phyloP scores from a whole-genome alignment of 2,113 vertebrate species.

The Brachyhypopomus gauderio region DNA sequence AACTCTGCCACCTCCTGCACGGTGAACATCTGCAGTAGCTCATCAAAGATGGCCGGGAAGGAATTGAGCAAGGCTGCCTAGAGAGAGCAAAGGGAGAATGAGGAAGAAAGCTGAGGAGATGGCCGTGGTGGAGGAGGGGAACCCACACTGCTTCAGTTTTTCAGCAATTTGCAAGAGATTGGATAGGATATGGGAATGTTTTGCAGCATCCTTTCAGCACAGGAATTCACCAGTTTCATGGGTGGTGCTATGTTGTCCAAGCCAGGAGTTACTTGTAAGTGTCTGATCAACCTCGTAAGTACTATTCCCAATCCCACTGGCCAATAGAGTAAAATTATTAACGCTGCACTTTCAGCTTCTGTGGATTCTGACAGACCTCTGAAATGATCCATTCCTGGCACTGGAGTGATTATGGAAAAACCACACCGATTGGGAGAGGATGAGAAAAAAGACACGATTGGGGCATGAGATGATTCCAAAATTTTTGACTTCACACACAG shows the following conservation, averaged over 20 bases:
- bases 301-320: background rate
- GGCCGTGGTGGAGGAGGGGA: background rate
- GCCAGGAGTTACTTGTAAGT: too few relatives aligned
- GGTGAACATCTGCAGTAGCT: constrained; percentile 97
- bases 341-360: constrained; percentile 14
- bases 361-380: constrained; percentile 20
- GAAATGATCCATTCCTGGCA: constrained; percentile 28
- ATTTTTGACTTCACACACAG: constrained; percentile 22
- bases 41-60: constrained; percentile 95
- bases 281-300: background rate
- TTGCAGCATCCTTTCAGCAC: background rate
- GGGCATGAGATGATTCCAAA: constrained; percentile 34
- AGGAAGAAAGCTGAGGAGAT: background rate
- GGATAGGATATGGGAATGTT: too few relatives aligned
- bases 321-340: background rate
- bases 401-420: constrained; percentile 16
- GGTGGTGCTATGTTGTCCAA: background rate
- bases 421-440: constrained; percentile 20
- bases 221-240: background rate
- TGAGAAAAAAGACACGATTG: background rate
- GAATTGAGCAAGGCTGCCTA: constrained; percentile 95
- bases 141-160: too few relatives aligned
- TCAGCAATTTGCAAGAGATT: too few relatives aligned
- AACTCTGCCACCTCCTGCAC: constrained; percentile 96
- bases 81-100: background rate